Conservation (phyloP, 2,797 vertebrate genomes). For the Phoxinus dragarum region DNA sequence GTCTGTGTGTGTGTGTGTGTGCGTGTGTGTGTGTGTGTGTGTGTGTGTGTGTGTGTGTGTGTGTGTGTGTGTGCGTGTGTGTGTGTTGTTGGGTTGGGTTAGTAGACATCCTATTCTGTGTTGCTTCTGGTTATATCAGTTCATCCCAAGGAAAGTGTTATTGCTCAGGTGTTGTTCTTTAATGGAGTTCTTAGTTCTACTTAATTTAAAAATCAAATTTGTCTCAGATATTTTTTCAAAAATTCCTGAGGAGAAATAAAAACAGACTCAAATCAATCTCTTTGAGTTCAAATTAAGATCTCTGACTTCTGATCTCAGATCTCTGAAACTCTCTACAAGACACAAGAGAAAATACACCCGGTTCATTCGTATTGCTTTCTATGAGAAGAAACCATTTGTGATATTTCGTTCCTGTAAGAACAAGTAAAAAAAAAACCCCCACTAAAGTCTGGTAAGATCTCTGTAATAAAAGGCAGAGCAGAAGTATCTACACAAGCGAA, state of each 20-base stretch:
- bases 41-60: background rate
- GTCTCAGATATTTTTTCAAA: too few species aligned
- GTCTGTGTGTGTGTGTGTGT: too few species aligned
- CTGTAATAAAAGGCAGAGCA: background rate
- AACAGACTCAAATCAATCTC: too few species aligned
- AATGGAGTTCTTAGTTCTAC: background rate
- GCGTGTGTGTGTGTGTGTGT: background rate
- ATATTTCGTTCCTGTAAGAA: background rate
- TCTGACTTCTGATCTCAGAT: background rate
- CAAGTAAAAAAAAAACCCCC: background rate
- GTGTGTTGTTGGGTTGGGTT: background rate
- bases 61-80: background rate
- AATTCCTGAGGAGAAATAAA: too few species aligned
- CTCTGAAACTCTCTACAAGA: background rate
- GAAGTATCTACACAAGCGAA: background rate
- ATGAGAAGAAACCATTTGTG: background rate
- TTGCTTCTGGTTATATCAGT: background rate
- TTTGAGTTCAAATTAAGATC: background rate
- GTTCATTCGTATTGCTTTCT: background rate
- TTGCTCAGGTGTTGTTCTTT: constrained; percentile 1
- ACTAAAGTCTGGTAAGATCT: background rate
- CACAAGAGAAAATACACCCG: background rate
- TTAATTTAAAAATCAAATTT: too few species aligned
- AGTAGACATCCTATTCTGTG: background rate
- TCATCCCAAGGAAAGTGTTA: background rate